Percentiles rank a stretch among this genome's conserved stretches.
These are phyloP conservation scores for Oryctolagus cuniculus DNA, from an alignment of 2,113 vertebrate genomes.

Conservation along the genomic window DNA sequence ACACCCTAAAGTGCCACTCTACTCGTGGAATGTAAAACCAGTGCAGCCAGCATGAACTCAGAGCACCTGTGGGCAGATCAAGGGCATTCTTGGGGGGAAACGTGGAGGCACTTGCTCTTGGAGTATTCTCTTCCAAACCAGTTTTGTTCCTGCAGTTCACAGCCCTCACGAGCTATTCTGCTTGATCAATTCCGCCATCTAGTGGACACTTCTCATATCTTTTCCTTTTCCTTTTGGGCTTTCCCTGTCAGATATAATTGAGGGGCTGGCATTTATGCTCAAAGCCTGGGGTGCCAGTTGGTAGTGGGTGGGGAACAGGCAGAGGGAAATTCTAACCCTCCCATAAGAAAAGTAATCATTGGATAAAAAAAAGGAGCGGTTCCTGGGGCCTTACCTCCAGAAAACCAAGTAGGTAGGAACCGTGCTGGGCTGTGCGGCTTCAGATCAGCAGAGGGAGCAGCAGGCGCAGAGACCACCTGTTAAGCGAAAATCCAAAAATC, in stretches of 20 bases:
- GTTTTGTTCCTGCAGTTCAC: not conserved
- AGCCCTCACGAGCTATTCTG: constrained; percentile 4
- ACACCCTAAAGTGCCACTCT: constrained; percentile 71
- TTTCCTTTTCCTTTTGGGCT: not conserved
- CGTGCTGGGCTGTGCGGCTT: constrained; percentile 77
- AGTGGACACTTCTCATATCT: constrained; percentile 72
- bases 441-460: constrained; percentile 79
- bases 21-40: constrained; percentile 73
- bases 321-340: constrained; percentile 52
- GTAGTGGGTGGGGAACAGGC: constrained; percentile 31
- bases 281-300: not conserved
- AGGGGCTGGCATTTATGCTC: constrained; percentile 40
- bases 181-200: constrained; percentile 89
- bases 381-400: constrained; percentile 80
- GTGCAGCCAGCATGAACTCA: constrained; percentile 10
- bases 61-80: constrained; percentile 62
- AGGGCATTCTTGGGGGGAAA: not conserved
- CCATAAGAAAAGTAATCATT: constrained; percentile 70
- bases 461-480: constrained; percentile 88
- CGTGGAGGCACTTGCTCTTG: constrained; percentile 38
- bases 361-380: not conserved
- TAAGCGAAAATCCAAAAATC: constrained; percentile 88
- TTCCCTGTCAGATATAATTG: not conserved
- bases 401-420: constrained; percentile 75
- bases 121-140: constrained; percentile 35